Base-by-base conservation (phyloP, 2,797 vertebrate genomes). In the Sebastes trivittatus region DNA sequence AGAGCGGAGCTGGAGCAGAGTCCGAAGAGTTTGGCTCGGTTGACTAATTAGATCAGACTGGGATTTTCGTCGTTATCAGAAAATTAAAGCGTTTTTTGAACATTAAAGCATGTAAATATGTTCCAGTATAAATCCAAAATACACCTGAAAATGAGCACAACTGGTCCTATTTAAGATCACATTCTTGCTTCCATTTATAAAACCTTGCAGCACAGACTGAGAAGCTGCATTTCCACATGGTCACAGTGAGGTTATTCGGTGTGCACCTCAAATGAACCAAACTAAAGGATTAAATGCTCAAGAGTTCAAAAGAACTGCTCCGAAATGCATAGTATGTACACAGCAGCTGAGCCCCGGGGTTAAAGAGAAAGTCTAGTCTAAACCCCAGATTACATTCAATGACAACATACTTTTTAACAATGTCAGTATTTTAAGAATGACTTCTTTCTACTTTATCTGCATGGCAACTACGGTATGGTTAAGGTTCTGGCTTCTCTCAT, bases 301-400 rank as follows among this genome's bases (percentile, higher is more conserved):
- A 42, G 46, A 63, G 70, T 69, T 79, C 30, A 82, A 84, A 84
- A 55, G 52, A 61, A 54, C 63, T 58, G 20, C 52, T 72, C 22
- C 11, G 25, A 73, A 72, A 72, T 70, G 20, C 72, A 72, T 16
- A 6, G 16, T 55, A 23, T 42, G 22, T 68, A 49, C 20, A 73
- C 55, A 32, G 7, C 10, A 42, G 65, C 72, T 62, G 34, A 81
- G 59, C 32, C 20, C 2, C 1, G 0, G 13, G 23, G 29, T 32
- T 25, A 18, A 49, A 46, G 23, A 32, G 11, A 22, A 71, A 46
- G 42, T 16, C 23, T 25, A 32, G 18, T 62, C 20, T 34, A 4
- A 46, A 46, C 7, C 36, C 38, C 14, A 27, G 23, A 46, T 65
- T 56, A 36, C 14, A 58, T 16, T 36, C 13, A 36, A 22, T 36